Conservation (phyloP, 1,140 invertebrate species). For the Drosophila teissieri region DNA sequence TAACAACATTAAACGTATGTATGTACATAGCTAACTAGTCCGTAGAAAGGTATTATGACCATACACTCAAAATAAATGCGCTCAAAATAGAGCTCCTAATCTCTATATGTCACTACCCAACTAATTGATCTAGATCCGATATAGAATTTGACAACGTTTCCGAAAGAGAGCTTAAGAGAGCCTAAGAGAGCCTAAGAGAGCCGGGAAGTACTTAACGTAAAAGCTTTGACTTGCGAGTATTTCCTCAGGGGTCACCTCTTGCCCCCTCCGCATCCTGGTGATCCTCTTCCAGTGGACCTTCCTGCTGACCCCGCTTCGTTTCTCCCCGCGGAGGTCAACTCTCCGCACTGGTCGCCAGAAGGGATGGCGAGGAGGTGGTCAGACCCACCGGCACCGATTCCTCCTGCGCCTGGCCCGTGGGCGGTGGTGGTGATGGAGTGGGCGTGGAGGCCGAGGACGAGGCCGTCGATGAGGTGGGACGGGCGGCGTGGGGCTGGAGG, state of each 20-base stretch:
- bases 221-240: slow-evolving; percentile 78
- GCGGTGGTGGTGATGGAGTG: slow-evolving; percentile 23
- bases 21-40: slow-evolving; percentile 60
- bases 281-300: background rate
- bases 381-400: slow-evolving; percentile 4
- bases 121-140: slow-evolving; percentile 46
- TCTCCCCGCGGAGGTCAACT: slow-evolving; percentile 53
- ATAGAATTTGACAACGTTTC: slow-evolving; percentile 27
- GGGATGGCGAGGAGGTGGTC: slow-evolving; percentile 54
- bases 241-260: slow-evolving; percentile 47
- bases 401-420: slow-evolving; percentile 12
- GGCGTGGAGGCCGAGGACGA: slow-evolving; percentile 21
- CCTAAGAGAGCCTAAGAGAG: slow-evolving; percentile 17
- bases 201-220: slow-evolving; percentile 56
- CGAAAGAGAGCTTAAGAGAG: slow-evolving; percentile 22
- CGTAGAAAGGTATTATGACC: slow-evolving; percentile 32
- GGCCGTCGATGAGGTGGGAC: slow-evolving; percentile 26
- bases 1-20: slow-evolving; percentile 60
- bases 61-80: slow-evolving; percentile 70
- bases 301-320: background rate
- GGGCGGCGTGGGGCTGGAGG: slow-evolving; percentile 64
- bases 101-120: slow-evolving; percentile 35
- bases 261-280: background rate
- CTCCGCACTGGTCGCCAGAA: slow-evolving; percentile 54
- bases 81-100: slow-evolving; percentile 44